phyloP scores from a whole-genome alignment of 1,140 invertebrate species.

The Ephestia elutella region DNA sequence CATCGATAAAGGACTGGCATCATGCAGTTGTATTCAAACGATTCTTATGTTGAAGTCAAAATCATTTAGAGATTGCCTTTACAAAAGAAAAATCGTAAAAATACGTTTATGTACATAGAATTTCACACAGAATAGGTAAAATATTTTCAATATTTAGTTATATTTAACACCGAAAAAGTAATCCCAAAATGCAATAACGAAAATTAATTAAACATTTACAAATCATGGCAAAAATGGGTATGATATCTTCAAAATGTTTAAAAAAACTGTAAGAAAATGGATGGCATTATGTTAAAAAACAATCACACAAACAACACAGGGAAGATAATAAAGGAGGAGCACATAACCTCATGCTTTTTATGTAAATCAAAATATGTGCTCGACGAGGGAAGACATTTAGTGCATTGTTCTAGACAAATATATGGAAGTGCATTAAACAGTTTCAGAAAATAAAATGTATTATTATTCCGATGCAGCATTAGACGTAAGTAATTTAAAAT shows the following conservation, averaged over 20 bases:
- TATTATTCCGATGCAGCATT: conserved; percentile 33
- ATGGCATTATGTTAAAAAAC: neutral
- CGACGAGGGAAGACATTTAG: conserved; percentile 53
- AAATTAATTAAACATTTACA: neutral
- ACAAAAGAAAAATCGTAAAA: conserved; percentile 4
- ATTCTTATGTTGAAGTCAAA: neutral
- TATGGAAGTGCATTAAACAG: conserved; percentile 48
- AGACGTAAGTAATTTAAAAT: conserved; percentile 19
- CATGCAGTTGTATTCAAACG: conserved; percentile 19
- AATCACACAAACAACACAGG: conserved; percentile 24
- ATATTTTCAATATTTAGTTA: neutral
- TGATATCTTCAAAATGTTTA: neutral
- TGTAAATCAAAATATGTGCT: conserved; percentile 50
- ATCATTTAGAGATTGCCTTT: neutral
- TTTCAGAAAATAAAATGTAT: conserved; percentile 39
- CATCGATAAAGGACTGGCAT: conserved; percentile 17
- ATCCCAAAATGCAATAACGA: neutral
- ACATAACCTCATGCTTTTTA: conserved; percentile 48
- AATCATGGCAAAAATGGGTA: neutral
- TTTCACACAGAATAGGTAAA: neutral
- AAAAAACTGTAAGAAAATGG: too few relatives aligned
- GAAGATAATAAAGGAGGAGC: neutral
- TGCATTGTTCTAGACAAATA: conserved; percentile 53
- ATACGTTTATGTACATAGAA: conserved; percentile 4
- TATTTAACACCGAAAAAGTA: neutral